Base-by-base conservation (phyloP, 2,113 vertebrate genomes). In the Mesembrinibis cayennensis region DNA sequence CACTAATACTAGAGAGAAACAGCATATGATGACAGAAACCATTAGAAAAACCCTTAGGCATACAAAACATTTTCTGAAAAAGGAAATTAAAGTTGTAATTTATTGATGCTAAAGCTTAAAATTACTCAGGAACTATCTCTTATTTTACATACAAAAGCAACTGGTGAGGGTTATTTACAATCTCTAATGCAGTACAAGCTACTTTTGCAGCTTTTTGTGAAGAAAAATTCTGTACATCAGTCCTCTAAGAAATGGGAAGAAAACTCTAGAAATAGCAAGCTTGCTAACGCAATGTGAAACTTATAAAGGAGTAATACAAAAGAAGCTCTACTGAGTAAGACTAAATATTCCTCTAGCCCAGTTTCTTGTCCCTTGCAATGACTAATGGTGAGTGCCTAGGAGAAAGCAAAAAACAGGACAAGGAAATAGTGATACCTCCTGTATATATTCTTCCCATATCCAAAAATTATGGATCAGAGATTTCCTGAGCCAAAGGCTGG, bases 21-120 rank as follows among this genome's bases (percentile, higher is more conserved):
- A 55, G 45, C 27, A 15, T 49, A 58, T 34, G 47, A 93, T 92
- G 72, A 81, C 76, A 94, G n/a, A 92, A 95, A 71, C n/a, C 55
- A 84, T 87, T 66, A 94, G 72, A 87, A 96, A 95, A 96, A 13
- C 42, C 61, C 67, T 84, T 67, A 91, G 55, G 87, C 77, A 69
- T 81, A 89, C 20, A 84, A 77, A 89, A 69, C 15, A 62, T 74
- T 67, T 96, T 78, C 73, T 82, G 86, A 59, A 91, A 81, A 81
- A 56, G 42, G 32, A 94, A 89, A 87, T 84, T 82, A 74, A 87
- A 87, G 61, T 89, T 89, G 29, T 42, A 55, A 87, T 11, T 87
- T 96, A 44, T 34, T 78, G 55, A 16, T 3, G 4, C 29, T 79
- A 67, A 72, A 76, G 36, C 10, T 86, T 84, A 71, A 84, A 93